A percentile compares a stretch with the other conserved stretches of the same genome.
These are phyloP conservation scores for Aplysia californica DNA, from an alignment of 1,140 invertebrate species.

Conservation along the genomic window DNA sequence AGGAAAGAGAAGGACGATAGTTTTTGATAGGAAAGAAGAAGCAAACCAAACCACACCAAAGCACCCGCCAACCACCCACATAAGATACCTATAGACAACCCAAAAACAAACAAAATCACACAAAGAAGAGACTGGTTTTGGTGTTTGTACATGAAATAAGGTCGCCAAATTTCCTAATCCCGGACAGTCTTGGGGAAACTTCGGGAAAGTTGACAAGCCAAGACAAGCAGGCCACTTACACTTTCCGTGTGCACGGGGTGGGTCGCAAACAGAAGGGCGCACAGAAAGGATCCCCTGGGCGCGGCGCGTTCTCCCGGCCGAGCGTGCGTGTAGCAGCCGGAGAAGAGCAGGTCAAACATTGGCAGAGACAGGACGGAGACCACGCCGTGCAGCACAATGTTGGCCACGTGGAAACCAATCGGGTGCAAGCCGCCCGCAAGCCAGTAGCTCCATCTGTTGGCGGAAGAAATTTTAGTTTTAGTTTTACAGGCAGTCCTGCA, in stretches of 20 bases:
- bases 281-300: conserved; percentile 71
- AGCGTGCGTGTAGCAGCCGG: conserved; percentile 27
- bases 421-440: conserved; percentile 71
- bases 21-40: no score
- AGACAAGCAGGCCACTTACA: no score
- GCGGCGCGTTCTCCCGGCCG: not conserved
- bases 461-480: not conserved
- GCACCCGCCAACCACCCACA: no score
- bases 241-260: conserved; percentile 97
- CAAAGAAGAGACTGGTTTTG: no score
- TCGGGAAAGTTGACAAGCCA: no score
- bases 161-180: no score
- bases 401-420: conserved; percentile 68
- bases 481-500: not conserved
- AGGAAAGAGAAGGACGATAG: no score
- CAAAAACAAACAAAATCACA: no score
- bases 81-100: no score
- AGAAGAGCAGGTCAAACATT: conserved; percentile 69
- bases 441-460: conserved; percentile 79
- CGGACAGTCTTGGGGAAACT: no score
- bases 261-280: conserved; percentile 84
- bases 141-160: no score
- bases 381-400: conserved; percentile 69
- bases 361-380: conserved; percentile 64
- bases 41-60: no score